phyloP scores from a whole-genome alignment of 2,797 vertebrate species.

The Astyanax mexicanus region DNA sequence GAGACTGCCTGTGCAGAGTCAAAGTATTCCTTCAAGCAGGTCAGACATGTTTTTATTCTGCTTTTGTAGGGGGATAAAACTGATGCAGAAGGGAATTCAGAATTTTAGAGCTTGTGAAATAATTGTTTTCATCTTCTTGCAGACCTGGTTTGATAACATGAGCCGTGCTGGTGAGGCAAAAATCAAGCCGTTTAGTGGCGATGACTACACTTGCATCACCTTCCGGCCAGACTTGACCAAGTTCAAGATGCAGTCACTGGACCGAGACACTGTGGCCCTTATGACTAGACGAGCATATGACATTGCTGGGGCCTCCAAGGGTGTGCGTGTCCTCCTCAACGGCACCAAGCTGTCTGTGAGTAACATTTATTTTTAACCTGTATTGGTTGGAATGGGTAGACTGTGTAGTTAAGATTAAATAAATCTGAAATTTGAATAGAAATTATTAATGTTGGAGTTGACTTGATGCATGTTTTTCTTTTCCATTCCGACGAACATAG shows the following conservation, averaged over 20 bases:
- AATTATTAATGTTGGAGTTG: no score
- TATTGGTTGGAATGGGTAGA: no score
- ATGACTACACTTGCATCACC: conserved; percentile 94
- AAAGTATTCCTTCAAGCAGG: conserved; percentile 92
- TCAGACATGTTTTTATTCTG: conserved; percentile 50
- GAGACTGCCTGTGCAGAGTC: conserved; percentile 94
- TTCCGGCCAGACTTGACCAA: conserved; percentile 95
- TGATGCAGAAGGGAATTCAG: neutral
- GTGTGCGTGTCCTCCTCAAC: conserved; percentile 92
- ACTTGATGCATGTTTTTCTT: no score
- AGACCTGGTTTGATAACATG: conserved; percentile 98
- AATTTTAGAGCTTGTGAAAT: neutral
- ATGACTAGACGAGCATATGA: conserved; percentile 96
- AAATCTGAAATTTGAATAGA: no score
- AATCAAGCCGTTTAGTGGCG: conserved; percentile 86
- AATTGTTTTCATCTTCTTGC: neutral
- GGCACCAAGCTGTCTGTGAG: conserved; percentile 90
- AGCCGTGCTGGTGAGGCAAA: conserved; percentile 79
- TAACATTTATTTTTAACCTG: no score
- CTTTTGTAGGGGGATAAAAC: no score
- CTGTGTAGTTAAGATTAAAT: no score
- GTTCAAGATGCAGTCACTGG: conserved; percentile 93
- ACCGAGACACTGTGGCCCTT: conserved; percentile 93
- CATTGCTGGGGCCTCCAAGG: conserved; percentile 91
- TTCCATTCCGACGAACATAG: no score